Base-by-base conservation (phyloP, 2,888 invertebrate species). In the Cantharis lateralis region DNA sequence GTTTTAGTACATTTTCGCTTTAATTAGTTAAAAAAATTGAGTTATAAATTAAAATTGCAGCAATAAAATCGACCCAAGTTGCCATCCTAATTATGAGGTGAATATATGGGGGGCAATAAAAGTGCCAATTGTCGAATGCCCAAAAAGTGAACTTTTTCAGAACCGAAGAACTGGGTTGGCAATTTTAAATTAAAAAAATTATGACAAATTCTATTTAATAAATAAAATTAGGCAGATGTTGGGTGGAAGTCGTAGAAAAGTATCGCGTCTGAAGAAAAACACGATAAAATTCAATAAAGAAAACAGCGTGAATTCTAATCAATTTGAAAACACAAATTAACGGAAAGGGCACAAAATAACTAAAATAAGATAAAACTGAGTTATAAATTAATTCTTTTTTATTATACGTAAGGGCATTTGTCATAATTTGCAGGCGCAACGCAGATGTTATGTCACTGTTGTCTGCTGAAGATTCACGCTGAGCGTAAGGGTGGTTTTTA, bases 391-490 rank as follows among this genome's bases (percentile, higher is more conserved):
- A 82, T 83, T 81, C 79, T 76, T 78, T 79, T 82, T 78, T 78
- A 79, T 66, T 79, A 77, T 82, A 80, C 81, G 77, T 77, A 71
- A 73, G 82, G 79, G 82, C 83, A 85, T 84, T 84, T 83, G 83
- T 84, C 84, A 85, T 86, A 86, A 86, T 86, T 86, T 85, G 86
- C 86, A 84, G 85, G 75, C 83, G 84, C 79, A 82, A 82, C 82
- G 86, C 87, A 87, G 87, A 85, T 87, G 87, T 85, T 86, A 81
- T 87, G 87, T 87, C 87, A 86, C 84, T 86, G 85, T 84, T 83
- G 84, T 85, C 83, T 82, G 83, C 81, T 80, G 82, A 80, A 82
- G 78, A 82, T 80, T 81, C 85, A 84, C 78, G 83, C 81, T 80
- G 83, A 63, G 81, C 81, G 82, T 82, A 85, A 85, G 86, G 87